phyloP scores from a whole-genome alignment of 2,797 vertebrate species.

The Sebastes variabilis region DNA sequence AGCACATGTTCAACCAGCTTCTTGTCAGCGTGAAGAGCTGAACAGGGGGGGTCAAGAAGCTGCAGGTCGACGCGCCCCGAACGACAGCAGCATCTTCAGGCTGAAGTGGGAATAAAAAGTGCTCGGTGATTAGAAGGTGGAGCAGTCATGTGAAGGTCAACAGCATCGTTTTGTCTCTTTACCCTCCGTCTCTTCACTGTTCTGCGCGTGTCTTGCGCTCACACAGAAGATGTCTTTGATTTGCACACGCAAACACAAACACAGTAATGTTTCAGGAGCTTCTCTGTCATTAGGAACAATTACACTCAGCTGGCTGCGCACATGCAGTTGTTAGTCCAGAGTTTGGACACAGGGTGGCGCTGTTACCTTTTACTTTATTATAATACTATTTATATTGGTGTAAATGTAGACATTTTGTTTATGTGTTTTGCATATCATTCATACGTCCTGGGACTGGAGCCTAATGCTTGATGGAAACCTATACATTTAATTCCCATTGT shows the following conservation, averaged over 20 bases:
- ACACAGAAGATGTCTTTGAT: background rate
- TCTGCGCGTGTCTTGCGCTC: background rate
- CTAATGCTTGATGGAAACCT: background rate
- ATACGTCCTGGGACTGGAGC: background rate
- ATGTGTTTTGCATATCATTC: background rate
- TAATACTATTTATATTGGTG: background rate
- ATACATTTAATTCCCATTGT: background rate
- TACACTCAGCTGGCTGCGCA: background rate
- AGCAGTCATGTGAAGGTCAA: constrained; percentile 15
- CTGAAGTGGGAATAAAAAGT: background rate
- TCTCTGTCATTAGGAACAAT: constrained; percentile 3
- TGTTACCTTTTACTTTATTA: constrained; percentile 11
- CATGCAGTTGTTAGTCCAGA: background rate
- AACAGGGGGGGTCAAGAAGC: background rate
- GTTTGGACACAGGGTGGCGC: constrained; percentile 31
- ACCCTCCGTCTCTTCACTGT: background rate
- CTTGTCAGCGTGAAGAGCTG: background rate
- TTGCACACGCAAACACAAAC: background rate
- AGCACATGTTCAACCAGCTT: background rate
- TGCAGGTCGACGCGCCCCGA: background rate
- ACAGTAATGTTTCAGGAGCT: background rate
- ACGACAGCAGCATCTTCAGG: background rate
- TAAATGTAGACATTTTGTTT: background rate
- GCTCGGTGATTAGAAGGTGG: background rate
- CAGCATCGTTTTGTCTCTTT: background rate